phyloP scores from a whole-genome alignment of 1,140 invertebrate genomes.

The Lordiphosa stackelbergi region DNA sequence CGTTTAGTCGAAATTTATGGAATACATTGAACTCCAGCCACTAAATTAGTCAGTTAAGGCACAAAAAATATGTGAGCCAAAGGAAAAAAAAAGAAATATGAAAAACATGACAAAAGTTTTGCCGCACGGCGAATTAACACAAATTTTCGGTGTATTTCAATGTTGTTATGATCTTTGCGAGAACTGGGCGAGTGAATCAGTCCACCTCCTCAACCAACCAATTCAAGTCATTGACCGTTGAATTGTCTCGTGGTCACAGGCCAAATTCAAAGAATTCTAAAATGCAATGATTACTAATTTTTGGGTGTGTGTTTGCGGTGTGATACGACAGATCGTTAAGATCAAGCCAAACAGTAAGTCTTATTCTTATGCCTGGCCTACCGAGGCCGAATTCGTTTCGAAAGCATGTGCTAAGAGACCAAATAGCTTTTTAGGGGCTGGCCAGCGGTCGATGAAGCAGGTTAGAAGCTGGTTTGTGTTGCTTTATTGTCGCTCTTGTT shows the following conservation, averaged over 20 bases:
- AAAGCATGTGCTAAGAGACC: too few relatives aligned
- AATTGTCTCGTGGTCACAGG: constrained; percentile 34
- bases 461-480: too few relatives aligned
- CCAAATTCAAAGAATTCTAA: constrained; percentile 35
- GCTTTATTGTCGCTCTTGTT: too few relatives aligned
- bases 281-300: constrained; percentile 44
- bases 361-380: too few relatives aligned
- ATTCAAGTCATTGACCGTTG: constrained; percentile 50
- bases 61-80: constrained; percentile 20
- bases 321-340: too few relatives aligned
- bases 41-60: constrained; percentile 72
- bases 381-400: too few relatives aligned
- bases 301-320: not conserved
- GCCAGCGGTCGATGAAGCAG: too few relatives aligned
- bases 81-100: constrained; percentile 15
- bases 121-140: constrained; percentile 64
- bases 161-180: constrained; percentile 14
- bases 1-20: constrained; percentile 73
- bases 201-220: not conserved
- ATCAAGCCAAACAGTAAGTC: too few relatives aligned
- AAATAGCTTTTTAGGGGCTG: too few relatives aligned
- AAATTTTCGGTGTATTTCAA: constrained; percentile 47
- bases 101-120: constrained; percentile 65
- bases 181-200: constrained; percentile 25
- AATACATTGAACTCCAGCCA: constrained; percentile 69